Conservation (phyloP, 2,113 vertebrate genomes). For the Callorhinus ursinus region DNA sequence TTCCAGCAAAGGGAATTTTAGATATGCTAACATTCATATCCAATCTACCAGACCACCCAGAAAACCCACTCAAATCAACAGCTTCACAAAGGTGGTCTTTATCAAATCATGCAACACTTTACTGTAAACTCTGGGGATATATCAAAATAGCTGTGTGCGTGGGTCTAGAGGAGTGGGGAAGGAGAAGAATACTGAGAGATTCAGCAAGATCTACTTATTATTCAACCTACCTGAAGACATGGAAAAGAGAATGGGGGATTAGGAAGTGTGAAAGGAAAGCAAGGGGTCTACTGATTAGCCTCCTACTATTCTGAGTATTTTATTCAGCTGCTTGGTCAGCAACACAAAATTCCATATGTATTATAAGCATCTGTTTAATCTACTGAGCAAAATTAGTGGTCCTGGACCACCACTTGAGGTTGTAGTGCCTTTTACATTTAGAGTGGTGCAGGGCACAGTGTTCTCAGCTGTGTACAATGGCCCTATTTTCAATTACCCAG, state of each 20-base stretch:
- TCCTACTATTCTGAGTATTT: not conserved
- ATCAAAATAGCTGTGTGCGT: not conserved
- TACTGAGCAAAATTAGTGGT: not conserved
- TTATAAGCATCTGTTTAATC: slow-evolving; percentile 55
- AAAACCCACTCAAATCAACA: slow-evolving; percentile 15
- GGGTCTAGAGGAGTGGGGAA: too few species aligned
- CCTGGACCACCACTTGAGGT: not conserved
- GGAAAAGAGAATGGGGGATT: not conserved
- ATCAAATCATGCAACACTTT: not conserved
- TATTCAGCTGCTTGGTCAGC: not conserved
- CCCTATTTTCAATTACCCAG: slow-evolving; percentile 20
- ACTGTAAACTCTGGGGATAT: not conserved
- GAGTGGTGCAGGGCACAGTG: fast-evolving
- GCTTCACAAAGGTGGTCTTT: slow-evolving; percentile 30
- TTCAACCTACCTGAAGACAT: not conserved
- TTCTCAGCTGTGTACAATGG: not conserved
- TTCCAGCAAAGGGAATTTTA: slow-evolving; percentile 20
- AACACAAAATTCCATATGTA: slow-evolving; percentile 35
- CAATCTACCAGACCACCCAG: slow-evolving; percentile 4
- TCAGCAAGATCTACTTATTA: not conserved
- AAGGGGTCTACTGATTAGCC: not conserved
- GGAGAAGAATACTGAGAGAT: not conserved
- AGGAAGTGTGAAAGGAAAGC: not conserved
- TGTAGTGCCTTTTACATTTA: not conserved
- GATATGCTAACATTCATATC: not conserved